Evolutionary conservation across 53 echinoderm and acorn worm species (phyloP).

Genomic region (Mesocentrotus franciscanus): DNA sequence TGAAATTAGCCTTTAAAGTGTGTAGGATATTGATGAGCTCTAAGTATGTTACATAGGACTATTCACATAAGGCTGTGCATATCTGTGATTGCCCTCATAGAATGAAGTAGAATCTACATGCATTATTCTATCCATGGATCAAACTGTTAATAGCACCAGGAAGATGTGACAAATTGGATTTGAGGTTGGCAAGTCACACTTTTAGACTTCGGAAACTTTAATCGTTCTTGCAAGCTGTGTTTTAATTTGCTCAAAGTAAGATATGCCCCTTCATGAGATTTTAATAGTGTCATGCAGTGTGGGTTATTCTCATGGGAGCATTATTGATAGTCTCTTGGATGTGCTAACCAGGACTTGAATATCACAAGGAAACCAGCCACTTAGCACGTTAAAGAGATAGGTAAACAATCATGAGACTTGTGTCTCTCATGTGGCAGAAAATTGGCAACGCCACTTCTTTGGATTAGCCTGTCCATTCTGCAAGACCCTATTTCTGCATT

Average conservation of each 20-base stretch:
- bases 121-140: not conserved
- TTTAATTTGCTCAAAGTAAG: not conserved
- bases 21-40: not conserved
- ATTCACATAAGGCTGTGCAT: not conserved
- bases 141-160: not conserved
- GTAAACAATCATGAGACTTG: slow-evolving; percentile 31
- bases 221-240: not conserved
- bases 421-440: slow-evolving; percentile 6
- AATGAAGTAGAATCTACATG: not conserved
- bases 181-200: not conserved
- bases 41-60: not conserved
- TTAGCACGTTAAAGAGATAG: slow-evolving; percentile 30
- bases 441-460: not conserved
- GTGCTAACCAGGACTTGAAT: slow-evolving; percentile 30
- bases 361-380: slow-evolving; percentile 50
- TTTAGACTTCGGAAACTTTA: not conserved
- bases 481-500: not conserved
- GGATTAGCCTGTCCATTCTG: not conserved
- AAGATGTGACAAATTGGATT: not conserved
- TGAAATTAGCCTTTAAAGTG: not conserved
- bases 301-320: not conserved
- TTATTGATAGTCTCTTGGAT: not conserved
- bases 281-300: not conserved
- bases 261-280: not conserved
- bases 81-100: not conserved